Evolutionary conservation across 2,113 vertebrate species (phyloP).

Genomic region (Rhipidura dahli): DNA sequence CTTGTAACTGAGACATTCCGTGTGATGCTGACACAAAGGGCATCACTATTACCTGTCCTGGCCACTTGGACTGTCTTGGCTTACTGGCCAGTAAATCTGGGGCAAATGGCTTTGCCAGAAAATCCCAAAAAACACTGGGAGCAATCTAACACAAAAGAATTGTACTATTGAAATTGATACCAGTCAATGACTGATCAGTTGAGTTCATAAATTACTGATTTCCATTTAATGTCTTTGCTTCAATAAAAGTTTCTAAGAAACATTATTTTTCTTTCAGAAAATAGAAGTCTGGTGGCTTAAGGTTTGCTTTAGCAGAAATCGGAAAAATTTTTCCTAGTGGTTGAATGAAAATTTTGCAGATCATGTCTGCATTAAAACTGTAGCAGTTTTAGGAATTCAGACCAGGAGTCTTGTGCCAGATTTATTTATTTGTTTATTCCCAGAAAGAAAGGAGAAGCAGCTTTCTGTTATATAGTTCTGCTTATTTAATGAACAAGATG

Average conservation of each 20-base stretch:
- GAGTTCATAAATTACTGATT: background rate
- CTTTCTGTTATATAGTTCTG: background rate
- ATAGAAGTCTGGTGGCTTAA: background rate
- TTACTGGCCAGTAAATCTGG: background rate
- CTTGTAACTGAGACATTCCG: background rate
- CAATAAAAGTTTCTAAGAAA: background rate
- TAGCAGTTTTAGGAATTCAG: background rate
- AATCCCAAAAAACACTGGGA: background rate
- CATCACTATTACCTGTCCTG: too few species aligned
- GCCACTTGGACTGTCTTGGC: background rate
- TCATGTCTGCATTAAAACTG: background rate
- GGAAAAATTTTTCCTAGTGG: background rate
- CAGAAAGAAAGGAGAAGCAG: background rate
- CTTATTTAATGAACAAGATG: background rate
- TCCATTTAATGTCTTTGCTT: background rate
- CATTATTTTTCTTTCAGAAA: background rate
- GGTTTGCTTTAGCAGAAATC: background rate
- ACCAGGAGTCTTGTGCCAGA: background rate
- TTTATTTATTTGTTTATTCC: background rate
- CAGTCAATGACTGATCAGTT: background rate
- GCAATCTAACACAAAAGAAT: background rate
- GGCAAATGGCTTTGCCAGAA: background rate
- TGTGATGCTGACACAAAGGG: background rate
- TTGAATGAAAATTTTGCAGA: background rate
- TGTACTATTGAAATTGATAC: background rate